phyloP scores from a whole-genome alignment of 2,797 vertebrate genomes.

The Pterois miles region DNA sequence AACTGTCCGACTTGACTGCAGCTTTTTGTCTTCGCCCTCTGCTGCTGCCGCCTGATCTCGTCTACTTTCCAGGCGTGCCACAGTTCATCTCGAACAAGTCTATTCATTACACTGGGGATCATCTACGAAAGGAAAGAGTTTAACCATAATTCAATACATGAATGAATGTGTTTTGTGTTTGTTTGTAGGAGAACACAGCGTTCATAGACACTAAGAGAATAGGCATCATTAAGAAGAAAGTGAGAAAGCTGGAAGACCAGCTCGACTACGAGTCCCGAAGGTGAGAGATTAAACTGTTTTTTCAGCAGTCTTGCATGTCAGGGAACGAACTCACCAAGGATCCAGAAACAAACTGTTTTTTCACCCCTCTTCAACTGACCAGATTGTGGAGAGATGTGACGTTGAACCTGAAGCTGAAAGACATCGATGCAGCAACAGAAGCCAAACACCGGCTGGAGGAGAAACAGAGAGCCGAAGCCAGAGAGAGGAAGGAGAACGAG shows the following conservation, averaged over 20 bases:
- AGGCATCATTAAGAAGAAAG: slow-evolving; percentile 96
- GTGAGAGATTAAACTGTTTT: slow-evolving; percentile 78
- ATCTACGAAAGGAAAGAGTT: neutral
- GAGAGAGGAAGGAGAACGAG: slow-evolving; percentile 96
- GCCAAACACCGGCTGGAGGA: slow-evolving; percentile 96
- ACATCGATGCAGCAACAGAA: slow-evolving; percentile 96
- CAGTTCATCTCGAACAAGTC: no score
- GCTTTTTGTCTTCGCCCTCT: no score
- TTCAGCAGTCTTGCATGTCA: neutral
- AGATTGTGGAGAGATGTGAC: slow-evolving; percentile 98
- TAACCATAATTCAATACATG: neutral
- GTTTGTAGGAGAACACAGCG: slow-evolving; percentile 89
- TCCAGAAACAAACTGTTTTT: neutral
- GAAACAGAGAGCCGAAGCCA: slow-evolving; percentile 95
- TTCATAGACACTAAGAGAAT: slow-evolving; percentile 99
- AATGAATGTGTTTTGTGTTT: slow-evolving; percentile 1
- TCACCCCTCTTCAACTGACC: neutral
- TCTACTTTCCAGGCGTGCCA: no score
- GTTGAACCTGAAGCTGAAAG: slow-evolving; percentile 94
- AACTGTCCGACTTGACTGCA: no score
- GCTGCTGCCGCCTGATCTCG: no score
- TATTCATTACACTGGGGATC: neutral
- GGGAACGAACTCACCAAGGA: no score
- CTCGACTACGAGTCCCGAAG: slow-evolving; percentile 93
- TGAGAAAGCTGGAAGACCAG: slow-evolving; percentile 97